Evolutionary conservation across 2,797 vertebrate species (phyloP).

Genomic region (Serranus cabrilla): DNA sequence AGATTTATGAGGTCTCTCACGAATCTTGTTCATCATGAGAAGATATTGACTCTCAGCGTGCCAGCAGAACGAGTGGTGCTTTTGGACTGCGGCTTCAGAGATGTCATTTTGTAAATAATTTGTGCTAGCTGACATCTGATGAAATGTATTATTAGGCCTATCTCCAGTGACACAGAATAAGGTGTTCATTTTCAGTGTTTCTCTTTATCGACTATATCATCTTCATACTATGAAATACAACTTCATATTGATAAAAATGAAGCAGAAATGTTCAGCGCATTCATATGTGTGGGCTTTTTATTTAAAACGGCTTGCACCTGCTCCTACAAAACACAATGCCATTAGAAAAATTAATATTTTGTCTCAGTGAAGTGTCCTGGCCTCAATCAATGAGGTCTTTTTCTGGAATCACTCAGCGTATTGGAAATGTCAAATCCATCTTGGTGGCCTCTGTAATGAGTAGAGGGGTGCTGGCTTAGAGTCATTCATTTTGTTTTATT

Average conservation of each 20-base stretch:
- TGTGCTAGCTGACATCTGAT: slow-evolving; percentile 43
- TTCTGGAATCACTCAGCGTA: slow-evolving; percentile 82
- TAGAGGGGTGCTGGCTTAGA: slow-evolving; percentile 69
- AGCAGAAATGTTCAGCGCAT: background rate
- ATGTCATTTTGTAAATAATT: slow-evolving; percentile 56
- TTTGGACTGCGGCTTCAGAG: slow-evolving; percentile 40
- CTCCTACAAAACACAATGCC: slow-evolving; percentile 59
- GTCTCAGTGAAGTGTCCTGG: slow-evolving; percentile 60
- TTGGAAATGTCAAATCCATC: slow-evolving; percentile 87
- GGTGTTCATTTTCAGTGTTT: slow-evolving; percentile 22
- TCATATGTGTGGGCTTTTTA: background rate
- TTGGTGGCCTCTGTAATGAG: slow-evolving; percentile 76
- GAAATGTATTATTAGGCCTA: slow-evolving; percentile 41
- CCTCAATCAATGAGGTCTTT: slow-evolving; percentile 79
- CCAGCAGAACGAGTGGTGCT: slow-evolving; percentile 28
- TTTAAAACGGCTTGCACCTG: slow-evolving; percentile 17
- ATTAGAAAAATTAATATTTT: slow-evolving; percentile 78
- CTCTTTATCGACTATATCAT: background rate
- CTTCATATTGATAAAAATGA: background rate
- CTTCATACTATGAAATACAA: slow-evolving; percentile 10
- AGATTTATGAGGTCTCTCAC: slow-evolving; percentile 60
- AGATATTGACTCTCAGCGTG: slow-evolving; percentile 56
- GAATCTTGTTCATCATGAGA: slow-evolving; percentile 55
- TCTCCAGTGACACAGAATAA: slow-evolving; percentile 19
- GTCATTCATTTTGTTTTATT: slow-evolving; percentile 83